A percentile compares a stretch with the other conserved stretches of the same genome.
Conservation (phyloP, 2,797 vertebrate species). For the Betta splendens region DNA sequence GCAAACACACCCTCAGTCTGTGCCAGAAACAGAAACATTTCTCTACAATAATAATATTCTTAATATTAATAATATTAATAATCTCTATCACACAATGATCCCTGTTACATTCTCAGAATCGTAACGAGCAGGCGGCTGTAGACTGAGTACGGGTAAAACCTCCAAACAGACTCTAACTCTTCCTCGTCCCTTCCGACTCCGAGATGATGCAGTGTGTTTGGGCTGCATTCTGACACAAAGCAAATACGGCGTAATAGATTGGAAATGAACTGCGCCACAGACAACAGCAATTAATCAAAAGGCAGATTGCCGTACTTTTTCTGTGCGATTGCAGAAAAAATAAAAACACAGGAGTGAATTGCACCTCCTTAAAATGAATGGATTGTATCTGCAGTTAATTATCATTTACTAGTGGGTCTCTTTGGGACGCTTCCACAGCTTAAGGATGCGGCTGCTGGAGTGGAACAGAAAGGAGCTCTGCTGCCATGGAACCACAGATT, state of each 20-base stretch:
- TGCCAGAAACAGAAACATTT: too few relatives aligned
- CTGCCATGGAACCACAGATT: slow-evolving; percentile 47
- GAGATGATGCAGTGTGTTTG: slow-evolving; percentile 80
- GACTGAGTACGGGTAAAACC: slow-evolving; percentile 13
- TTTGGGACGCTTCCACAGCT: slow-evolving; percentile 70
- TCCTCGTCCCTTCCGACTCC: slow-evolving; percentile 29
- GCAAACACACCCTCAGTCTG: too few relatives aligned
- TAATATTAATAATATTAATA: slow-evolving; percentile 8
- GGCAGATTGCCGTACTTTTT: slow-evolving; percentile 70
- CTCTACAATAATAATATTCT: too few relatives aligned
- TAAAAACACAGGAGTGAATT: slow-evolving; percentile 44
- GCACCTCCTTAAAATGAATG: slow-evolving; percentile 75
- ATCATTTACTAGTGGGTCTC: slow-evolving; percentile 77
- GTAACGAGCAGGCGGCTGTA: slow-evolving; percentile 9
- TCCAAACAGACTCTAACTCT: slow-evolving; percentile 17
- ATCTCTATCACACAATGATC: too few relatives aligned
- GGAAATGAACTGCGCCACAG: slow-evolving; percentile 77
- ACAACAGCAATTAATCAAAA: slow-evolving; percentile 80
- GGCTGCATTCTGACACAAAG: slow-evolving; percentile 78
- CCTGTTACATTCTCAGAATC: slow-evolving; percentile 13
- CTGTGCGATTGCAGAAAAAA: slow-evolving; percentile 34
- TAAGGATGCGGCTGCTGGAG: slow-evolving; percentile 61
- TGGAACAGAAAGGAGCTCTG: slow-evolving; percentile 56
- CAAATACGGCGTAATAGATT: slow-evolving; percentile 81
- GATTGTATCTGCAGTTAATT: slow-evolving; percentile 79